Percentiles rank a stretch among this genome's conserved stretches.
These are phyloP conservation scores for Ptychoptera contaminata DNA, from an alignment of 2,888 invertebrate species.

Conservation along the genomic window DNA sequence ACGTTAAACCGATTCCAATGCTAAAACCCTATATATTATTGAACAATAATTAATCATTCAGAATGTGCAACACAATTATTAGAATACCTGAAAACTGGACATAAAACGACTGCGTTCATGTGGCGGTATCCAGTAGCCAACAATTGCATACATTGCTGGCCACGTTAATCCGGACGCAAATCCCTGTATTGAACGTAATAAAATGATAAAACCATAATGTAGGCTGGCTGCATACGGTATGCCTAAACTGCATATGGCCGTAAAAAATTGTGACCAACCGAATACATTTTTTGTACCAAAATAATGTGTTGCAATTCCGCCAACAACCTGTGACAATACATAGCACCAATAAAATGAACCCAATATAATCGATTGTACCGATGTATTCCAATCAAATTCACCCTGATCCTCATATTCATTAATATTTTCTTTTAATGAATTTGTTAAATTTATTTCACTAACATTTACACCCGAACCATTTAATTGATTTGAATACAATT, in stretches of 20 bases:
- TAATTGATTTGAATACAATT: too few relatives aligned
- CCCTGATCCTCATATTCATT: slow-evolving; percentile 6
- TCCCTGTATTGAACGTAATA: slow-evolving; percentile 48
- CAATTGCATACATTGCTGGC: slow-evolving; percentile 61
- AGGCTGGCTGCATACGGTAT: slow-evolving; percentile 47
- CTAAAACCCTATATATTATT: slow-evolving; percentile 41
- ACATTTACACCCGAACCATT: slow-evolving; percentile 10
- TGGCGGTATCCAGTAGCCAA: slow-evolving; percentile 58
- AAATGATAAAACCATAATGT: slow-evolving; percentile 44
- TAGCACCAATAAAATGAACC: slow-evolving; percentile 61
- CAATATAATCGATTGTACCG: slow-evolving; percentile 46
- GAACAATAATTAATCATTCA: not conserved
- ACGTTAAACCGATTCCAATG: slow-evolving; percentile 55
- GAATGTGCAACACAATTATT: not conserved
- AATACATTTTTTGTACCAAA: slow-evolving; percentile 55
- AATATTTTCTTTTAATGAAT: slow-evolving; percentile 19
- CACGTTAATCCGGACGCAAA: slow-evolving; percentile 56
- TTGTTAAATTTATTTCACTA: slow-evolving; percentile 11
- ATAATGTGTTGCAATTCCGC: slow-evolving; percentile 51
- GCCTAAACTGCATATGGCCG: slow-evolving; percentile 48
- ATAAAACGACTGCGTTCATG: slow-evolving; percentile 54
- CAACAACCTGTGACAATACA: slow-evolving; percentile 50
- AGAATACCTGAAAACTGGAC: slow-evolving; percentile 52
- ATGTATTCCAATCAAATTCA: slow-evolving; percentile 45
- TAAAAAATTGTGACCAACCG: slow-evolving; percentile 50